Evolutionary conservation across 1,140 invertebrate species (phyloP).

Genomic region (Drosophila novamexicana): DNA sequence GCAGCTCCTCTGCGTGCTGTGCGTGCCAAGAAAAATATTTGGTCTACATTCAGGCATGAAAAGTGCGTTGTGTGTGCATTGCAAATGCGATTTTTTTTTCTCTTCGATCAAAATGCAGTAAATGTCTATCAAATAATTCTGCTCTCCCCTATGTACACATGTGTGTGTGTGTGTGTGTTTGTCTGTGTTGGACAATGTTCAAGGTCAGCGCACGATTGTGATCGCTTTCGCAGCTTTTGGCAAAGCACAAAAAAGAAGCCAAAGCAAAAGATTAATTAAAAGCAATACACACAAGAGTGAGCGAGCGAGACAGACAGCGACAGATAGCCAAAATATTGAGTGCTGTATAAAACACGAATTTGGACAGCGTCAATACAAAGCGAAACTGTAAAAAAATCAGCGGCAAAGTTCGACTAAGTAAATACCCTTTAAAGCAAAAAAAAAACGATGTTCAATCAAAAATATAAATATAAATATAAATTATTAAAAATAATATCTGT

Average conservation of each 20-base stretch:
- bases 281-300: slow-evolving; percentile 37
- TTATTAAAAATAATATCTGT: too few species aligned
- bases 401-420: neutral
- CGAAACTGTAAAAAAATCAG: slow-evolving; percentile 24
- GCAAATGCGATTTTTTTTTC: slow-evolving; percentile 22
- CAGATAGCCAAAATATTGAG: slow-evolving; percentile 40
- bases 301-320: slow-evolving; percentile 1
- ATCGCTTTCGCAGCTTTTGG: slow-evolving; percentile 56
- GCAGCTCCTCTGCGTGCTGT: slow-evolving; percentile 10
- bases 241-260: slow-evolving; percentile 26
- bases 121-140: slow-evolving; percentile 23
- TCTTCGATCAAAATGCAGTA: slow-evolving; percentile 47
- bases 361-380: slow-evolving; percentile 15
- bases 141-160: neutral
- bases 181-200: slow-evolving; percentile 30
- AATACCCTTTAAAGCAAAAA: slow-evolving; percentile 16
- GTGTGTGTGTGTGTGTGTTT: neutral
- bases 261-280: slow-evolving; percentile 70
- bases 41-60: slow-evolving; percentile 43
- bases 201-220: slow-evolving; percentile 69
- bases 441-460: neutral
- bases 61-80: slow-evolving; percentile 58
- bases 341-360: slow-evolving; percentile 33
- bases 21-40: slow-evolving; percentile 62
- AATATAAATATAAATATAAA: neutral